These are phyloP conservation scores for Sepioteuthis lessoniana DNA, from an alignment of 2,888 invertebrate species.

Conservation along the genomic window DNA sequence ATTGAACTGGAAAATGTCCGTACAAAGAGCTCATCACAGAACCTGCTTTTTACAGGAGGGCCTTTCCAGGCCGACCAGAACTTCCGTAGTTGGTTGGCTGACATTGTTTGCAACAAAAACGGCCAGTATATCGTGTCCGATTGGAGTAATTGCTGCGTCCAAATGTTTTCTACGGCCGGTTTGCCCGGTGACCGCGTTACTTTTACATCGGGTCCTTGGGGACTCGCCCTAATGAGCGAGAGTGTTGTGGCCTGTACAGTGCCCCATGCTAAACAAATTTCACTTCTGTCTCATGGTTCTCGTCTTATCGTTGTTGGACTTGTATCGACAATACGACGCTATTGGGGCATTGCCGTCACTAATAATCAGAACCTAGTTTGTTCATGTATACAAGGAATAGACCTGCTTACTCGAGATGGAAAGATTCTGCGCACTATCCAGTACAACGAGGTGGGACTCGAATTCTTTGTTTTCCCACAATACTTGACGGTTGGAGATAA, in stretches of 20 bases:
- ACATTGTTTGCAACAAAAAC: neutral
- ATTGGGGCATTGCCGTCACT: constrained; percentile 45
- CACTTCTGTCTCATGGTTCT: constrained; percentile 36
- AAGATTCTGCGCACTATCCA: constrained; percentile 38
- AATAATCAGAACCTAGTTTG: neutral
- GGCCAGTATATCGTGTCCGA: constrained; percentile 34
- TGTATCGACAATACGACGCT: neutral
- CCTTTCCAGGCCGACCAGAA: constrained; percentile 37
- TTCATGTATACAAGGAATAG: constrained; percentile 41
- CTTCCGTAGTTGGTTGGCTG: constrained; percentile 46
- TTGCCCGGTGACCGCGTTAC: neutral
- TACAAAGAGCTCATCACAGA: constrained; percentile 15
- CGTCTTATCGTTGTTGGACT: constrained; percentile 21
- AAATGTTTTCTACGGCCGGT: constrained; percentile 15
- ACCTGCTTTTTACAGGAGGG: neutral
- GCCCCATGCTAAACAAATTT: constrained; percentile 34
- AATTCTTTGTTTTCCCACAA: constrained; percentile 46
- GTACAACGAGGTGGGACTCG: constrained; percentile 7
- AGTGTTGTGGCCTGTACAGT: constrained; percentile 36
- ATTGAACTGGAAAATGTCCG: neutral
- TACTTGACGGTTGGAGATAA: constrained; percentile 14
- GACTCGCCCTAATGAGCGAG: neutral
- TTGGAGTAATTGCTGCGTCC: constrained; percentile 35
- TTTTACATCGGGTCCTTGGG: constrained; percentile 40
- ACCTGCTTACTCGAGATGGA: neutral